phyloP scores from a whole-genome alignment of 2,888 invertebrate species.

The Microctonus hyperodae region DNA sequence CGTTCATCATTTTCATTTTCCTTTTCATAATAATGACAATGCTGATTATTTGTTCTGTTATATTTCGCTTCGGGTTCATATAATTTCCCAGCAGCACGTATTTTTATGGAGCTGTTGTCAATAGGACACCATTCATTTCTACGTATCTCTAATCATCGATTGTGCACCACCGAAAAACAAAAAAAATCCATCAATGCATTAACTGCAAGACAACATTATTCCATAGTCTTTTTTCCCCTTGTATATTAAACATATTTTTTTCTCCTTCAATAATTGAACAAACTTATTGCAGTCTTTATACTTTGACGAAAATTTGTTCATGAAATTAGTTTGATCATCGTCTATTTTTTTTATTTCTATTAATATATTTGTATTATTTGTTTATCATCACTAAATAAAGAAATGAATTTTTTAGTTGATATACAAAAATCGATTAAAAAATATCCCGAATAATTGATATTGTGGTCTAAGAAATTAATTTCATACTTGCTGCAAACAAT shows the following conservation, averaged over 20 bases:
- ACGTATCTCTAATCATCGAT: constrained; percentile 54
- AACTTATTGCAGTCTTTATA: too few species aligned
- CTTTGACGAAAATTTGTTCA: too few species aligned
- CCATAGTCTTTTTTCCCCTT: background rate
- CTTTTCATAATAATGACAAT: constrained; percentile 34
- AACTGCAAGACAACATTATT: constrained; percentile 40
- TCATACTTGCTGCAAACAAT: too few species aligned
- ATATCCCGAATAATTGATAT: too few species aligned
- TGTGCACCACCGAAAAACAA: constrained; percentile 55
- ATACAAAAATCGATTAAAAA: too few species aligned
- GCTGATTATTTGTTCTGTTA: constrained; percentile 40
- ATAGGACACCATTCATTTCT: constrained; percentile 50
- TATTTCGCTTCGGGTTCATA: constrained; percentile 51
- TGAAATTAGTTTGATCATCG: too few species aligned
- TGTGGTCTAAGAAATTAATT: too few species aligned
- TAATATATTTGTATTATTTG: background rate
- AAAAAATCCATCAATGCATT: constrained; percentile 52
- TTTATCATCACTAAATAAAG: too few species aligned
- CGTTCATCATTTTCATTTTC: constrained; percentile 9
- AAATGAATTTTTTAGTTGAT: too few species aligned
- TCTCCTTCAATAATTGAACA: background rate
- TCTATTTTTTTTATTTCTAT: too few species aligned
- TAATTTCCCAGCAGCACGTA: constrained; percentile 58
- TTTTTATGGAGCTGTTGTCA: constrained; percentile 58
- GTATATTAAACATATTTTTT: background rate